phyloP scores from a whole-genome alignment of 1,140 invertebrate species.

The Thaumatotibia leucotreta region DNA sequence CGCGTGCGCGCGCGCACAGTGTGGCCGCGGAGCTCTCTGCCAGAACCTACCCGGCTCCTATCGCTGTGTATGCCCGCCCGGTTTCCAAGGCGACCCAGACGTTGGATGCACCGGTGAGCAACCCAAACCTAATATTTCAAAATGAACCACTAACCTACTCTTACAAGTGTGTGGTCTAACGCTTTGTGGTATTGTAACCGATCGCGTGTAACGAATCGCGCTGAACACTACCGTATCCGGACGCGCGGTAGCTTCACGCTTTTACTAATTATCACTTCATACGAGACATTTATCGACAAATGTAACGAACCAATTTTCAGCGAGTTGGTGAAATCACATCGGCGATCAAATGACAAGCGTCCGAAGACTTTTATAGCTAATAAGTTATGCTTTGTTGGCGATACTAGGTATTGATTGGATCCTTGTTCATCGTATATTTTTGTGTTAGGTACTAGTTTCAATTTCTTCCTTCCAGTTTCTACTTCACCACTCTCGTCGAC shows the following conservation, averaged over 20 bases:
- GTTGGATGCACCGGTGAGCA: conserved; percentile 87
- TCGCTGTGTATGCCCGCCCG: conserved; percentile 89
- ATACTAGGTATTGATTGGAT: neutral
- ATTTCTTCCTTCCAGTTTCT: conserved; percentile 23
- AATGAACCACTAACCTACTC: conserved; percentile 43
- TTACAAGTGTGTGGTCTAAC: conserved; percentile 50
- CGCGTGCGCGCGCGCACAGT: conserved; percentile 86
- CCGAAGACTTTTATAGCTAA: neutral
- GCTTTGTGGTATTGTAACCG: conserved; percentile 48
- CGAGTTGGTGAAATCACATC: conserved; percentile 4
- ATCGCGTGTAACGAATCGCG: conserved; percentile 38
- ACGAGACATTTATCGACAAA: conserved; percentile 27
- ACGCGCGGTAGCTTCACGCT: conserved; percentile 64
- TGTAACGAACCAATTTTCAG: conserved; percentile 47
- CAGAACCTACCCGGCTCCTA: conserved; percentile 86
- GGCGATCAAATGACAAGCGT: neutral
- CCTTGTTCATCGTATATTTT: neutral
- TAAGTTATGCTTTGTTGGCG: neutral
- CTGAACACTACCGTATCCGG: conserved; percentile 48
- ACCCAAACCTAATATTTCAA: conserved; percentile 85
- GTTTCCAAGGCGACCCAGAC: conserved; percentile 85
- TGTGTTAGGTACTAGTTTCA: neutral
- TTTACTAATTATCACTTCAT: conserved; percentile 53
- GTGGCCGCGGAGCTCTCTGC: conserved; percentile 88
- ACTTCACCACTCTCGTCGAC: conserved; percentile 25